phyloP scores from a whole-genome alignment of 2,113 vertebrate genomes.

The Odontesthes bonariensis region DNA sequence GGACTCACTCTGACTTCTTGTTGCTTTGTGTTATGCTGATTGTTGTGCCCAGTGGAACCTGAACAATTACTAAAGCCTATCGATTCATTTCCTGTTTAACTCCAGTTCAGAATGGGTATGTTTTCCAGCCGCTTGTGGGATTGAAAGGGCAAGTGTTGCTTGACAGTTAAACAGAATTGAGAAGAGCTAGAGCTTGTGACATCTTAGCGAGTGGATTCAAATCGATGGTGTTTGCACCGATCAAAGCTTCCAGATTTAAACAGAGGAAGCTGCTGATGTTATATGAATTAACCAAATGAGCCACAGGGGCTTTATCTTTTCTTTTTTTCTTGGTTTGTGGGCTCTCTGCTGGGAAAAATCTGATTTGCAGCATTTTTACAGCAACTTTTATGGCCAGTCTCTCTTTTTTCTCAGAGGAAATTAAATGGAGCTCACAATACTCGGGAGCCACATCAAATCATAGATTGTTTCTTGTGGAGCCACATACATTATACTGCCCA shows the following conservation, averaged over 20 bases:
- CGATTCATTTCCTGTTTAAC: not conserved
- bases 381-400: not conserved
- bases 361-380: not conserved
- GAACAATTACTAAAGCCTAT: not conserved
- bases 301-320: not conserved
- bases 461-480: not conserved
- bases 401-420: not conserved
- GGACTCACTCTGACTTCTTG: too few species aligned
- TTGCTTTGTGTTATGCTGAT: not conserved
- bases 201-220: not conserved
- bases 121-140: not conserved
- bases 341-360: not conserved
- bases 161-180: not conserved
- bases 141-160: not conserved
- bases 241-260: conserved; percentile 6
- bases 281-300: not conserved
- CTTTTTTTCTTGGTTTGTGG: not conserved
- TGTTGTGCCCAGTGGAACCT: not conserved
- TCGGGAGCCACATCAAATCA: not conserved
- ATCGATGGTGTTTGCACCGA: not conserved
- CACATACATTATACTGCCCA: not conserved
- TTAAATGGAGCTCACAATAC: not conserved
- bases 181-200: not conserved
- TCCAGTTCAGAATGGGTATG: not conserved
- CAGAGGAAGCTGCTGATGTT: conserved; percentile 2